Percentiles rank a stretch among this genome's conserved stretches.
Evolutionary conservation across 2,113 vertebrate species (phyloP).

Genomic region (Nycticorax nycticorax): DNA sequence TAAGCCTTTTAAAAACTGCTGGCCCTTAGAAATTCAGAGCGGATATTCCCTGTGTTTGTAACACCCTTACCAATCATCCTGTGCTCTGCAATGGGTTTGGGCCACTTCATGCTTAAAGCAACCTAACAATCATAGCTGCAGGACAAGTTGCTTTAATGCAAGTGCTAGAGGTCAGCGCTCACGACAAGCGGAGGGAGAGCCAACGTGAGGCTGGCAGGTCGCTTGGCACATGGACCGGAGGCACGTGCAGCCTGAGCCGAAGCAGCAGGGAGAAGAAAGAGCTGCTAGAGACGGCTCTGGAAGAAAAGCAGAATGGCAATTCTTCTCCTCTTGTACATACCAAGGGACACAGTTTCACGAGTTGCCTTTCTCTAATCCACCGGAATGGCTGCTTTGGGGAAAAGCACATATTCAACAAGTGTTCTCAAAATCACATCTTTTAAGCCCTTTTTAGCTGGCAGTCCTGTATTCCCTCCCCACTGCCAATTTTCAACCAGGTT

Average conservation of each 20-base stretch:
- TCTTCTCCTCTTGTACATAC: not conserved
- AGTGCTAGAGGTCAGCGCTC: not conserved
- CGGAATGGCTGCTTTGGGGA: not conserved
- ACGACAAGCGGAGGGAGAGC: accelerated
- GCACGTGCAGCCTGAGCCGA: not conserved
- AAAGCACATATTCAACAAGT: not conserved
- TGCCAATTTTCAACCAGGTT: not conserved
- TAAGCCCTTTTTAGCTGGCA: not conserved
- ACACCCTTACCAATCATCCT: not conserved
- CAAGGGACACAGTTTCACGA: not conserved
- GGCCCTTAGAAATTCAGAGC: not conserved
- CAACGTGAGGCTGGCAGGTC: not conserved
- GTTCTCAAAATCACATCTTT: not conserved
- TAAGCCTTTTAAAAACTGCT: not conserved
- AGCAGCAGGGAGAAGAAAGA: not conserved
- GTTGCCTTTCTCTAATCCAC: not conserved
- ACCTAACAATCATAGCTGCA: not conserved
- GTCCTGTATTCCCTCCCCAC: not conserved
- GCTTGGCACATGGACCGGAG: not conserved
- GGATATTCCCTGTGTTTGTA: not conserved
- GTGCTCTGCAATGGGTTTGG: not conserved
- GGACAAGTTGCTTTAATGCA: not conserved
- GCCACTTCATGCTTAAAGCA: not conserved
- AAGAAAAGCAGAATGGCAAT: not conserved
- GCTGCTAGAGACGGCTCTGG: not conserved